phyloP scores from a whole-genome alignment of 2,797 vertebrate species.

The Onychomys leucogaster region DNA sequence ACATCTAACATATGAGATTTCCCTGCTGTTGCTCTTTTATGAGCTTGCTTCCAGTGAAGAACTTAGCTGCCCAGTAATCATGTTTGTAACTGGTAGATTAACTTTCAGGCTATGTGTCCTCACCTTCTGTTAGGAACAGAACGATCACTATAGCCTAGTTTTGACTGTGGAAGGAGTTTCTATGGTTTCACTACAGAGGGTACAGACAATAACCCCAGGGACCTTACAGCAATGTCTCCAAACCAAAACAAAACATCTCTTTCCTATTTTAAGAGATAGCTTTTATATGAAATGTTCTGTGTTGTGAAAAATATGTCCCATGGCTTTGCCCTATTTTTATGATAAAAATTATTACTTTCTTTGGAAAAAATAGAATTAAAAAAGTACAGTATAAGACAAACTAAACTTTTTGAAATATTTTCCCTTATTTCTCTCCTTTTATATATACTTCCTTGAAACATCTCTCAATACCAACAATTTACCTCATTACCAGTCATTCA shows the following conservation, averaged over 20 bases:
- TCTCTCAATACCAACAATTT: not conserved
- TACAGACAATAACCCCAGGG: not conserved
- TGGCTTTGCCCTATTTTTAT: not conserved
- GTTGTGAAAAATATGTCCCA: not conserved
- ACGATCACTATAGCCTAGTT: not conserved
- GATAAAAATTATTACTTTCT: not conserved
- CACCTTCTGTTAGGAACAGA: not conserved
- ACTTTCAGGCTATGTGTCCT: not conserved
- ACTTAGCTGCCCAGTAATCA: not conserved
- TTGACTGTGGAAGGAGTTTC: not conserved
- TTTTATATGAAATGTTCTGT: not conserved
- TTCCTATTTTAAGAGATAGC: not conserved
- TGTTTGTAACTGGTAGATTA: not conserved
- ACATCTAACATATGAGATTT: not conserved
- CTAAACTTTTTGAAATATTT: not conserved
- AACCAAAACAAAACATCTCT: not conserved
- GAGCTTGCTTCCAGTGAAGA: not conserved
- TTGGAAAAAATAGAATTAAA: not conserved
- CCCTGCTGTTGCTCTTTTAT: not conserved
- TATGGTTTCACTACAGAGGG: not conserved
- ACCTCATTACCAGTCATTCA: not conserved
- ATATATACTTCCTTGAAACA: not conserved
- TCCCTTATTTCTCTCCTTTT: not conserved
- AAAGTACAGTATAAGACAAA: not conserved
- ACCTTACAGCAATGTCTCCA: not conserved